Evolutionary conservation across 1,140 invertebrate species (phyloP).

Genomic region (Zaprionus ornatus): DNA sequence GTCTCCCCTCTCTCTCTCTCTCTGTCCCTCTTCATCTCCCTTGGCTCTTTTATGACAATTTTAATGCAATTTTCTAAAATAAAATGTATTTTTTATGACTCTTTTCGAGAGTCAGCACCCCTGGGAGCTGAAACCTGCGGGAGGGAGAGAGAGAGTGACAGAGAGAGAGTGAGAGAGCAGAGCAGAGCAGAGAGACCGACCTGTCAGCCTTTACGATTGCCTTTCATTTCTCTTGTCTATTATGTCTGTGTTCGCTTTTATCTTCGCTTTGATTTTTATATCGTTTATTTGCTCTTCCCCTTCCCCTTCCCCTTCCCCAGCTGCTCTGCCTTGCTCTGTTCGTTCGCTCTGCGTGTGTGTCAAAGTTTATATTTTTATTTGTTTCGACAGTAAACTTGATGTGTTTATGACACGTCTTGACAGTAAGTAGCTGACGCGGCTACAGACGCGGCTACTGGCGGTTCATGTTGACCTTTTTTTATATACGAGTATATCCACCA

Average conservation of each 20-base stretch:
- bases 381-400: conserved; percentile 81
- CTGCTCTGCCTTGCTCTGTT: background rate
- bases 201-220: conserved; percentile 43
- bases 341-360: conserved; percentile 45
- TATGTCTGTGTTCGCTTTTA: conserved; percentile 52
- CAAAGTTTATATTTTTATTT: conserved; percentile 83
- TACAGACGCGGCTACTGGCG: conserved; percentile 61
- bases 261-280: conserved; percentile 68
- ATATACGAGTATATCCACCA: conserved; percentile 9
- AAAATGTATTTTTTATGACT: conserved; percentile 75
- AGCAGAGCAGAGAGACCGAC: background rate
- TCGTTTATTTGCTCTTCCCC: conserved; percentile 39
- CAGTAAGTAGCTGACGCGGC: conserved; percentile 73
- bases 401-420: conserved; percentile 81
- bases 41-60: conserved; percentile 67
- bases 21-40: conserved; percentile 2
- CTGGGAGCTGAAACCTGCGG: conserved; percentile 36
- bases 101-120: conserved; percentile 43
- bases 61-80: conserved; percentile 81
- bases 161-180: conserved; percentile 8
- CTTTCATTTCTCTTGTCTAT: conserved; percentile 51
- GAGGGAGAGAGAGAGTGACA: conserved; percentile 16
- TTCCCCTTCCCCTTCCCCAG: background rate
- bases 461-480: conserved; percentile 73
- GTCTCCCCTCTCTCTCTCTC: background rate